These are phyloP conservation scores for Thera obeliscata DNA, from an alignment of 2,888 invertebrate species.

Conservation along the genomic window DNA sequence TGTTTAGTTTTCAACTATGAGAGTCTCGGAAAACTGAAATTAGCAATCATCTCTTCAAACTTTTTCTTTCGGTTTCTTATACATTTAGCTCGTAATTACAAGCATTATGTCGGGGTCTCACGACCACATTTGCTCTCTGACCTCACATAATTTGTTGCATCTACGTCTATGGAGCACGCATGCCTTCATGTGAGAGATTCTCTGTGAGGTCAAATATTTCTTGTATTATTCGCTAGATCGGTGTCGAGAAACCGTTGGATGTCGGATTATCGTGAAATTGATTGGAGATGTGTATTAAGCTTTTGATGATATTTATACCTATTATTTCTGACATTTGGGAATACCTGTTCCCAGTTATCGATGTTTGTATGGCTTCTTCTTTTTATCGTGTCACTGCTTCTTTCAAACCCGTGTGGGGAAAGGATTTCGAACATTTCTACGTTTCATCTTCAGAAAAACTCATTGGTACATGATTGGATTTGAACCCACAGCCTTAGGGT, in stretches of 20 bases:
- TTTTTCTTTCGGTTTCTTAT: background rate
- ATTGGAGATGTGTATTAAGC: conserved; percentile 18
- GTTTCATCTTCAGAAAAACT: too few relatives aligned
- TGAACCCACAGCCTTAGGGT: too few relatives aligned
- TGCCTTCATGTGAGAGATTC: conserved; percentile 20
- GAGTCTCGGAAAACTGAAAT: too few relatives aligned
- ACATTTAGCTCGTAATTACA: conserved; percentile 3
- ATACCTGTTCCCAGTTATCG: too few relatives aligned
- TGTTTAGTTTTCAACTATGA: too few relatives aligned
- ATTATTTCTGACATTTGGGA: background rate
- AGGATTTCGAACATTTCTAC: too few relatives aligned
- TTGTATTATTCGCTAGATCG: conserved; percentile 5
- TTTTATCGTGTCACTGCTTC: too few relatives aligned
- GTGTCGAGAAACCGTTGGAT: conserved; percentile 18
- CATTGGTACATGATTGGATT: too few relatives aligned
- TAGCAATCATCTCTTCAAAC: too few relatives aligned
- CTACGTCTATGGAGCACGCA: conserved; percentile 23
- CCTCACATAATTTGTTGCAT: conserved; percentile 50
- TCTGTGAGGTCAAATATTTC: conserved; percentile 29
- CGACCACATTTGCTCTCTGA: conserved; percentile 44
- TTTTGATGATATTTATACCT: background rate
- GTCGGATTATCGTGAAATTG: conserved; percentile 9
- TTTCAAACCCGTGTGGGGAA: too few relatives aligned
- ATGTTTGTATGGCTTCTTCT: background rate
- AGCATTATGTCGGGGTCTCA: conserved; percentile 17